These are phyloP conservation scores for Cynopterus brachyotis DNA, from an alignment of 2,113 vertebrate genomes.

Conservation along the genomic window DNA sequence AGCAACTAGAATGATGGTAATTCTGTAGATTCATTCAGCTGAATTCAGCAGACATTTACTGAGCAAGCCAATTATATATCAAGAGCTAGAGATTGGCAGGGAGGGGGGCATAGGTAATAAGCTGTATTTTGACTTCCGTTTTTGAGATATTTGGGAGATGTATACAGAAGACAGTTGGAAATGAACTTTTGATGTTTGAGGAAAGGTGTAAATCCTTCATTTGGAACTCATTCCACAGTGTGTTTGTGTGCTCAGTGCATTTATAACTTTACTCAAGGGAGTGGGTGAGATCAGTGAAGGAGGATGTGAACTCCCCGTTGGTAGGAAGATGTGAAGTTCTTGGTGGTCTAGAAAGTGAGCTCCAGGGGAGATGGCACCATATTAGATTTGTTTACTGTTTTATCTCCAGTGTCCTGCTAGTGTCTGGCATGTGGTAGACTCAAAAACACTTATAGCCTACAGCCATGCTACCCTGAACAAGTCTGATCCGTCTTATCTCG, in stretches of 20 bases:
- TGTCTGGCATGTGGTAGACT: background rate
- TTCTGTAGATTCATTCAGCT: constrained; percentile 24
- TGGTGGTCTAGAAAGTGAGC: background rate
- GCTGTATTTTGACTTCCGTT: background rate
- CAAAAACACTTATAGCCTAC: background rate
- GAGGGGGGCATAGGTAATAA: background rate
- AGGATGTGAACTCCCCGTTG: background rate
- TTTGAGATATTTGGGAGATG: constrained; percentile 4
- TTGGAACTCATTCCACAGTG: background rate
- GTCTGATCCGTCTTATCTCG: too few relatives aligned
- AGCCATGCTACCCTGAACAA: too few relatives aligned
- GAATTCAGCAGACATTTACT: background rate
- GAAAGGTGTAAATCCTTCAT: background rate
- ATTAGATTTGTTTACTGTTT: background rate
- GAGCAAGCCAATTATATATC: background rate
- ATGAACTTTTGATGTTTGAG: background rate
- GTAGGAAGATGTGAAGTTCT: background rate
- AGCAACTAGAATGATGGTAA: background rate
- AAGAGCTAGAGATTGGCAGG: background rate
- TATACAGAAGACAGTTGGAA: background rate
- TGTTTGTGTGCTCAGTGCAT: background rate
- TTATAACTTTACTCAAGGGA: background rate
- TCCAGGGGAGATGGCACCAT: background rate
- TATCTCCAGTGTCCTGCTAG: background rate
- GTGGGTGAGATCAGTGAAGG: background rate